These are phyloP conservation scores for Tenualosa ilisha DNA, from an alignment of 2,797 vertebrate species.

Conservation along the genomic window DNA sequence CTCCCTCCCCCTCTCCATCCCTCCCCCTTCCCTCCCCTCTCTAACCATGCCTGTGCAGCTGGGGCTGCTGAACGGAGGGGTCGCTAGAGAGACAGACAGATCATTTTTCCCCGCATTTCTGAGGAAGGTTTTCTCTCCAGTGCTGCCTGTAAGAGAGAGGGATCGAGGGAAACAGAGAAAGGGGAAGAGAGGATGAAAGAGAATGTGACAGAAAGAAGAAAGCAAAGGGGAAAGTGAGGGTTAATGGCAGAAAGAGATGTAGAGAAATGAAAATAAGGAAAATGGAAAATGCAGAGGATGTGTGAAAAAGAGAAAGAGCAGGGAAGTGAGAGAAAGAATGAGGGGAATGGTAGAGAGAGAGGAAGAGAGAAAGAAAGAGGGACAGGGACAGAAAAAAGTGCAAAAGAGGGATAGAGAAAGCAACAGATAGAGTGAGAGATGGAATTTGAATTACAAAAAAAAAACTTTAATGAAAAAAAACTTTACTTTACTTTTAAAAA, in stretches of 20 bases:
- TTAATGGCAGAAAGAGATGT: too few species aligned
- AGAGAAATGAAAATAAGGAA: too few species aligned
- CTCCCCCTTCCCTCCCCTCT: neutral
- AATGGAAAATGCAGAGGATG: too few species aligned
- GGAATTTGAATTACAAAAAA: neutral
- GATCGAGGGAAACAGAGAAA: neutral
- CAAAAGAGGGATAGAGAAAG: constrained; percentile 13
- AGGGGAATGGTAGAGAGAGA: too few species aligned
- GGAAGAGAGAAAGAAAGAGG: too few species aligned
- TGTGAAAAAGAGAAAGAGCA: too few species aligned
- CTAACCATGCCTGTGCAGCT: constrained; percentile 83
- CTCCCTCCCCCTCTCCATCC: neutral
- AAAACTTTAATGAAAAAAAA: too few species aligned
- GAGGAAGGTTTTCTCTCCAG: constrained; percentile 72
- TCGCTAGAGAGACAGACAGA: constrained; percentile 57
- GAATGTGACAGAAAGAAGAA: neutral
- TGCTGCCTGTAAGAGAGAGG: constrained; percentile 48
- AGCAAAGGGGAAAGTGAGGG: neutral
- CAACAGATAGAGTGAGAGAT: neutral
- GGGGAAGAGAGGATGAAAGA: constrained; percentile 35
- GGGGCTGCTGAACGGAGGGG: constrained; percentile 76
- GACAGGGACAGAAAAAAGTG: too few species aligned
- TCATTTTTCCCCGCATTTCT: constrained; percentile 64
- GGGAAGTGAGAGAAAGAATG: too few species aligned
- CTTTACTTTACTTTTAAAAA: too few species aligned